Evolutionary conservation across 2,888 invertebrate genomes (phyloP), one percentile per base, ranked within the genome.

Genomic region (Drosophila tripunctata): DNA sequence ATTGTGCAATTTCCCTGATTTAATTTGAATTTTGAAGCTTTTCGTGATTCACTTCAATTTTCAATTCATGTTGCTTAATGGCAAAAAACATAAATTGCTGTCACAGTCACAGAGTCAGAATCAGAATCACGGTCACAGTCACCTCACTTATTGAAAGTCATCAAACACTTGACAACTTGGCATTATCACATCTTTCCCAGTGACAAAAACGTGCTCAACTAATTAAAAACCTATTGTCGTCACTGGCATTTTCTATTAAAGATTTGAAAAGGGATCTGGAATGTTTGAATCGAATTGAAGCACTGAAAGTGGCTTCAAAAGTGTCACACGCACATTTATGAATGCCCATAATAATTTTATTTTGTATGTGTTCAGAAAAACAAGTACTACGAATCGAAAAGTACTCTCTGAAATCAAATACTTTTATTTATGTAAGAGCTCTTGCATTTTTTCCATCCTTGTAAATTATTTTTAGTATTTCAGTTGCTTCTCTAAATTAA

Each of bases 201-300:
- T 12, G 12, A 31, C 15, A 22, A 4, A 38, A 27, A 44, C 14
- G 30, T 50, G 62, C 21, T 36, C n/a, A 67, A 63, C 63, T 76
- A 75, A 75, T 76, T 76, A 66, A 56, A 75, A 76, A 61, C 58
- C 60, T 44, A 38, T 52, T 67, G 35, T 45, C 61, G 47, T 33
- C 36, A 62, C 45, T 45, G 41, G 52, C 48, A 47, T 45, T 52
- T 21, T 17, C 30, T 24, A 14, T 35, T 31, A 22, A 19, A 40
- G 24, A 45, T 38, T 27, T 45, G 24, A 51, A 47, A 54, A 24
- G 15, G 47, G 44, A 33, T 43, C 30, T 36, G 15, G 10, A 22
- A 12, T 65, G n/a, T n/a, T n/a, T n/a, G n/a, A n/a, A n/a, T 30
- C n/a, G 21, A 31, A 0, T 24, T 17, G n/a, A n/a, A 48, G 36